Evolutionary conservation across 2,797 vertebrate species (phyloP).

Genomic region (Neoniphon sammara): DNA sequence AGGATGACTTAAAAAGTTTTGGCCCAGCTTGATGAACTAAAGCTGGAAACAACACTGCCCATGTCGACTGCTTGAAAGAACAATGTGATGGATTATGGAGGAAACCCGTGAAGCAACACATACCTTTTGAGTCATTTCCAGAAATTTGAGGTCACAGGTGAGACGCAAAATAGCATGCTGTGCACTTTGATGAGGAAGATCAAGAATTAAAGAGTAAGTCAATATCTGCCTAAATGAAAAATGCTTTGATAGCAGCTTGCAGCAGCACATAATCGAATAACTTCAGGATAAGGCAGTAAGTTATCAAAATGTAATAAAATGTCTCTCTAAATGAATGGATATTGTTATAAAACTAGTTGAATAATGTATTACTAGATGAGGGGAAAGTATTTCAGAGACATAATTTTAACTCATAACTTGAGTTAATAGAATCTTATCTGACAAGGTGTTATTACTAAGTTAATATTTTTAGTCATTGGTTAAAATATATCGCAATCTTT

Average conservation of each 20-base stretch:
- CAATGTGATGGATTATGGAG: slow-evolving; percentile 4
- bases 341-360: too few relatives aligned
- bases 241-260: not conserved
- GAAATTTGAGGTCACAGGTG: not conserved
- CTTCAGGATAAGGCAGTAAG: too few relatives aligned
- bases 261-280: too few relatives aligned
- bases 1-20: slow-evolving; percentile 14
- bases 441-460: too few relatives aligned
- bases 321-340: too few relatives aligned
- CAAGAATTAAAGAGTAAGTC: not conserved
- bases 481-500: too few relatives aligned
- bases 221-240: not conserved
- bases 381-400: too few relatives aligned
- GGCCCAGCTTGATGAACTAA: slow-evolving; percentile 20
- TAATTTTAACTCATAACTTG: too few relatives aligned
- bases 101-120: slow-evolving; percentile 3
- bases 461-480: too few relatives aligned
- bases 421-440: too few relatives aligned
- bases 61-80: slow-evolving; percentile 1
- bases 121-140: slow-evolving; percentile 19
- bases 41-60: not conserved
- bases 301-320: too few relatives aligned
- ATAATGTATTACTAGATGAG: too few relatives aligned
- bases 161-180: not conserved
- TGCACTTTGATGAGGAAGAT: not conserved